phyloP scores from a whole-genome alignment of 2,113 vertebrate genomes.

The Lanius collurio region DNA sequence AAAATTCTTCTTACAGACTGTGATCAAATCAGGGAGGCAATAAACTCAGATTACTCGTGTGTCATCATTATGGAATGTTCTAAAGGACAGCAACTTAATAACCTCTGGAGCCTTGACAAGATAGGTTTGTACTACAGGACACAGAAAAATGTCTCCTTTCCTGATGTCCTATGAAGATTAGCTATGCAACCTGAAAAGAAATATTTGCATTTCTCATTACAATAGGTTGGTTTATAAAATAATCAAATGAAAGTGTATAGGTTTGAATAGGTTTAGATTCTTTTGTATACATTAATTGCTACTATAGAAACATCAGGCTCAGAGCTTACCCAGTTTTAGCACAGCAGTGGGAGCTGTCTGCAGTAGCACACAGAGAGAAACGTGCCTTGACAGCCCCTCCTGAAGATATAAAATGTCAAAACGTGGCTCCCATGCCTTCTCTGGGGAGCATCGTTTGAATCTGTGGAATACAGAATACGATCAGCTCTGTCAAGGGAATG shows the following conservation, averaged over 20 bases:
- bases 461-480: accelerated
- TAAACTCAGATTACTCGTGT: neutral
- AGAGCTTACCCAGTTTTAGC: neutral
- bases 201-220: neutral
- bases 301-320: neutral
- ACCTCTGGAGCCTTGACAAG: neutral
- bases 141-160: neutral
- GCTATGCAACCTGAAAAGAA: neutral
- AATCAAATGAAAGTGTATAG: neutral
- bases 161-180: neutral
- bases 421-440: neutral
- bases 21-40: neutral
- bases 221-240: neutral
- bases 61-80: neutral
- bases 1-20: neutral
- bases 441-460: neutral
- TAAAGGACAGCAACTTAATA: neutral
- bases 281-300: neutral
- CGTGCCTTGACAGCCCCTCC: accelerated
- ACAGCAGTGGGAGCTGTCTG: neutral
- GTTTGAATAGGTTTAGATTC: neutral
- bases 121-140: neutral
- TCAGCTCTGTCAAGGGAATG: no score
- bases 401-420: neutral
- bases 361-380: accelerated